Evolutionary conservation across 2,113 vertebrate species (phyloP), one percentile per base, ranked within the genome.

Genomic region (Numida meleagris): DNA sequence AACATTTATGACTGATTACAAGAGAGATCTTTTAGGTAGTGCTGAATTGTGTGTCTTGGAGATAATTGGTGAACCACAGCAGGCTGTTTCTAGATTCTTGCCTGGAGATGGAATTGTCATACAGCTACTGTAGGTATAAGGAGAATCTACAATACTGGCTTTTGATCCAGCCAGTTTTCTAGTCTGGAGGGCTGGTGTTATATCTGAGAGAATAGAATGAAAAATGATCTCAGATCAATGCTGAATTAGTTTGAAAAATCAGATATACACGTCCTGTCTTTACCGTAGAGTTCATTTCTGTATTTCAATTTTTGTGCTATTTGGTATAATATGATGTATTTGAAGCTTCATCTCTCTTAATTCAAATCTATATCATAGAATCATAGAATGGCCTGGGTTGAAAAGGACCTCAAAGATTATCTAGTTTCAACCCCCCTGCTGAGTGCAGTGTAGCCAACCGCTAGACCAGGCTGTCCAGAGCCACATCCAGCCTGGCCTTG

Each of bases 291-390:
- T n/a, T 23, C 31, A 46, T 62, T 82, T 88, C 8, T 67, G 27
- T 57, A 42, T 84, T 87, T 83, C 7, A 83, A 6, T 34, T 93
- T 97, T 94, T 97, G 85, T 86, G 46, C 31, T 85, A 61, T 74
- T 95, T 92, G 82, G 62, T 71, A 73, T 59, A 86, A 12, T 27
- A 79, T 59, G 78, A 82, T 58, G 42, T 42, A 61, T 86, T 96
- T 97, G 91, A 92, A 95, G 31, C 82, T 96, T 77, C 19, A 65
- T 65, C 83, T 2, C 2, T 72, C 46, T 88, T 95, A 97, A 88
- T 92, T 97, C 81, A 90, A 94, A 88, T 84, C 23, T 80, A 23
- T 34, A n/a, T n/a, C n/a, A n/a, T n/a, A n/a, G n/a, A n/a, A n/a
- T n/a, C n/a, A n/a, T n/a, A n/a, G n/a, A n/a, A n/a, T n/a, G n/a